Evolutionary conservation across 2,797 vertebrate species (phyloP).

Genomic region (Paguma larvata): DNA sequence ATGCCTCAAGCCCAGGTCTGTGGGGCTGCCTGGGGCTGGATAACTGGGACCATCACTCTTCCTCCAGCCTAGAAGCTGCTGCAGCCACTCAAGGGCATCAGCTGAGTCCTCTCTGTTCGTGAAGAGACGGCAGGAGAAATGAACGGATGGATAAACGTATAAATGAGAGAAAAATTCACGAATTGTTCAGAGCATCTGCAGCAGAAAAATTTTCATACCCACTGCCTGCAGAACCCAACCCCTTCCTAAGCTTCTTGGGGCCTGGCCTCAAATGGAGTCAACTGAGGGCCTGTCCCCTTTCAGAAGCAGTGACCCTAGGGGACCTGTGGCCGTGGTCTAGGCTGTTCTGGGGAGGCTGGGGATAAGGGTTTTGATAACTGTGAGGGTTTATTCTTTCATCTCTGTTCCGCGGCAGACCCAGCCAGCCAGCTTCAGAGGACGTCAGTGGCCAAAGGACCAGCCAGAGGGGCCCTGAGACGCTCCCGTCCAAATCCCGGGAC

Average conservation of each 20-base stretch:
- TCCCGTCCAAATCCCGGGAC: background rate
- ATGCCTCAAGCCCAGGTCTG: background rate
- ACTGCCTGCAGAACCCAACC: background rate
- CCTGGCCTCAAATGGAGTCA: background rate
- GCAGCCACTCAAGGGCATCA: rapidly evolving
- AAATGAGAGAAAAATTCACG: background rate
- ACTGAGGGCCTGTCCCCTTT: background rate
- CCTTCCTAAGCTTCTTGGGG: background rate
- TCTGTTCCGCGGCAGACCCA: background rate
- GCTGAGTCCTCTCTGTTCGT: background rate
- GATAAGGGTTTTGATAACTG: background rate
- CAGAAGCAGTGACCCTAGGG: background rate
- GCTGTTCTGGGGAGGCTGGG: background rate
- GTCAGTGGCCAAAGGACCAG: background rate
- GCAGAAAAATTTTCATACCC: background rate
- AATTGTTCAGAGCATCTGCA: background rate
- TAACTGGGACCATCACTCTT: rapidly evolving
- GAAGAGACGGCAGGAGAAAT: background rate
- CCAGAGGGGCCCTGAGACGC: background rate
- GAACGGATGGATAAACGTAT: background rate
- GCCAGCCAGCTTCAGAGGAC: background rate
- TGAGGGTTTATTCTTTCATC: background rate
- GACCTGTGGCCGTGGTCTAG: background rate
- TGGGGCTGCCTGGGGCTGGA: background rate
- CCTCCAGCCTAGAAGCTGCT: background rate